phyloP scores from a whole-genome alignment of 2,888 invertebrate genomes.

The Ariolimax columbianus region DNA sequence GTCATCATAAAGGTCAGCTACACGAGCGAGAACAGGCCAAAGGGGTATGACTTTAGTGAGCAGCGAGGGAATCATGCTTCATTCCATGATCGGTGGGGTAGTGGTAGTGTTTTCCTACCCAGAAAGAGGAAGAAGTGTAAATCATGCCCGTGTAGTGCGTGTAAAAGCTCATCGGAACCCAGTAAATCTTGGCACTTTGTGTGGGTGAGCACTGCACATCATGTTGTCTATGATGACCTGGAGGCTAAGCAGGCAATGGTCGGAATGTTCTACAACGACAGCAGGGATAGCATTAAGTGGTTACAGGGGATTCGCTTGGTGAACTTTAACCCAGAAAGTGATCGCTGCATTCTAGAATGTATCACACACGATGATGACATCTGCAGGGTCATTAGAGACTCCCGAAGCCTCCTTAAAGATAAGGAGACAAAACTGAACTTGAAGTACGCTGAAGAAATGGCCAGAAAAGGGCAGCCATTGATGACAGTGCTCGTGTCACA shows the following conservation, averaged over 20 bases:
- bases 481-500: slow-evolving; percentile 19
- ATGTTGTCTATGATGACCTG: slow-evolving; percentile 17
- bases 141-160: neutral
- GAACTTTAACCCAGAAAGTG: neutral
- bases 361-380: slow-evolving; percentile 11
- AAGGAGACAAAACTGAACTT: neutral
- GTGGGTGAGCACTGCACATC: slow-evolving; percentile 9
- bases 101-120: slow-evolving; percentile 20
- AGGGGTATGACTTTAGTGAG: neutral
- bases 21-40: slow-evolving; percentile 15
- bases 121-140: neutral
- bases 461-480: neutral
- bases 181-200: neutral
- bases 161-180: neutral
- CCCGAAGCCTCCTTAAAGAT: neutral
- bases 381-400: neutral
- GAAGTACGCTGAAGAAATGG: neutral
- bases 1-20: neutral
- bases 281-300: too few species aligned
- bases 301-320: slow-evolving; percentile 12
- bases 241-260: neutral
- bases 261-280: neutral
- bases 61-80: too few species aligned
- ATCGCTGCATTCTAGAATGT: slow-evolving; percentile 25
- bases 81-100: neutral